Conservation (phyloP, 2,797 vertebrate genomes). For the Lepus oiostolus region DNA sequence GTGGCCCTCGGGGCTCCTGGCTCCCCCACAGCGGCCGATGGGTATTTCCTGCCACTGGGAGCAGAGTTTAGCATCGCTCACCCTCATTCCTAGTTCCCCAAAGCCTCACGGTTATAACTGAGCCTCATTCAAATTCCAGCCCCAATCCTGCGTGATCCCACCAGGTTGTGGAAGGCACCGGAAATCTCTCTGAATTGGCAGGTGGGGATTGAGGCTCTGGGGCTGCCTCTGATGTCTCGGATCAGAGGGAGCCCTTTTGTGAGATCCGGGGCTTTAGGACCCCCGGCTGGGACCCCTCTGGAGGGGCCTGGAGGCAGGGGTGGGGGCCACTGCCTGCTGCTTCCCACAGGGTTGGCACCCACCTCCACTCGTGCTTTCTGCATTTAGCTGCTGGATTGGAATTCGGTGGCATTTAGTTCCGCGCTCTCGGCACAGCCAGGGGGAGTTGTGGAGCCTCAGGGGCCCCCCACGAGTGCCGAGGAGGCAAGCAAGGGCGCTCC, state of each 20-base stretch:
- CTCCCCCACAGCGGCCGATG: accelerated
- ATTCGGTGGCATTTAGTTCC: neutral
- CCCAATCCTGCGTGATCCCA: neutral
- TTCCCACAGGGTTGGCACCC: neutral
- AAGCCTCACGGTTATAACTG: neutral
- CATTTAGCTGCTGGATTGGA: neutral
- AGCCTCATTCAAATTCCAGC: conserved; percentile 13
- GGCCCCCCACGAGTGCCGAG: accelerated
- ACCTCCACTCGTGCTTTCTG: neutral
- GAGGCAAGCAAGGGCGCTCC: neutral
- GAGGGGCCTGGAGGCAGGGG: neutral
- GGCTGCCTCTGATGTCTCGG: neutral
- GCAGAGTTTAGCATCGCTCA: neutral
- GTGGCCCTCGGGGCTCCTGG: accelerated
- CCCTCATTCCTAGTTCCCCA: neutral
- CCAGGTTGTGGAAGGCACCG: neutral
- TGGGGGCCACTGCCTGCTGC: neutral
- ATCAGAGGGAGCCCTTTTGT: neutral
- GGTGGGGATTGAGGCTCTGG: neutral
- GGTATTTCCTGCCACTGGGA: neutral
- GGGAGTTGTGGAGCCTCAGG: neutral
- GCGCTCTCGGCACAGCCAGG: neutral
- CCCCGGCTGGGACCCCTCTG: neutral
- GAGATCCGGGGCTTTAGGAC: neutral
- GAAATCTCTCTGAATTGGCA: neutral